These are phyloP conservation scores for Geophilus truncorum DNA, from an alignment of 2,888 invertebrate genomes.

Conservation along the genomic window DNA sequence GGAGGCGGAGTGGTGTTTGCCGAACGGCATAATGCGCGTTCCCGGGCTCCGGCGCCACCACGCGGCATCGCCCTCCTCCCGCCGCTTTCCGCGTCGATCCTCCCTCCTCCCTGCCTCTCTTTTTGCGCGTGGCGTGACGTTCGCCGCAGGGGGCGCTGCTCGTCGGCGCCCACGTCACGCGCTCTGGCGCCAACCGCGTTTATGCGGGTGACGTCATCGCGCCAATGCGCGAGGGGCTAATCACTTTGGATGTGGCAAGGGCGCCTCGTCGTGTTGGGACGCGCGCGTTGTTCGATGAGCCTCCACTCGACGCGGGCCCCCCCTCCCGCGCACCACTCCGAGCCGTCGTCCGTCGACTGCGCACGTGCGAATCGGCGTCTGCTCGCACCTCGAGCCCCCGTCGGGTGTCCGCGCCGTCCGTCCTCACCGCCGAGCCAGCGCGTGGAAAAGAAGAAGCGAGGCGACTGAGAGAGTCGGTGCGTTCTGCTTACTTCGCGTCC, in stretches of 20 bases:
- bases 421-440: background rate
- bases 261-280: conserved; percentile 20
- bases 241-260: conserved; percentile 32
- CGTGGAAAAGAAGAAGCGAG: background rate
- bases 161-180: conserved; percentile 29
- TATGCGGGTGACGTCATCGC: conserved; percentile 31
- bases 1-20: background rate
- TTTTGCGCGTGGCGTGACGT: conserved; percentile 28
- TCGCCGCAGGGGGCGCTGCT: conserved; percentile 17
- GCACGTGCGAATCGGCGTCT: conserved; percentile 28
- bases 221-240: conserved; percentile 33
- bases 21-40: no score
- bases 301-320: conserved; percentile 30
- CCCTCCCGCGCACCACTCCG: conserved; percentile 22
- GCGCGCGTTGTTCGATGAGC: conserved; percentile 25
- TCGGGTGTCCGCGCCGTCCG: background rate
- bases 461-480: background rate
- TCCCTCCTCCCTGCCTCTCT: conserved; percentile 11
- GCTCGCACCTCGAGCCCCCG: background rate
- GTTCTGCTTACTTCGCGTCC: conserved; percentile 11
- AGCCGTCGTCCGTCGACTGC: conserved; percentile 22
- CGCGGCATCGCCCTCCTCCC: background rate
- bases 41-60: conserved; percentile 25
- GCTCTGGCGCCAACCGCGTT: conserved; percentile 30
- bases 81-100: background rate